Base-by-base conservation (phyloP, 2,888 invertebrate species). In the Drosophila ustulata region DNA sequence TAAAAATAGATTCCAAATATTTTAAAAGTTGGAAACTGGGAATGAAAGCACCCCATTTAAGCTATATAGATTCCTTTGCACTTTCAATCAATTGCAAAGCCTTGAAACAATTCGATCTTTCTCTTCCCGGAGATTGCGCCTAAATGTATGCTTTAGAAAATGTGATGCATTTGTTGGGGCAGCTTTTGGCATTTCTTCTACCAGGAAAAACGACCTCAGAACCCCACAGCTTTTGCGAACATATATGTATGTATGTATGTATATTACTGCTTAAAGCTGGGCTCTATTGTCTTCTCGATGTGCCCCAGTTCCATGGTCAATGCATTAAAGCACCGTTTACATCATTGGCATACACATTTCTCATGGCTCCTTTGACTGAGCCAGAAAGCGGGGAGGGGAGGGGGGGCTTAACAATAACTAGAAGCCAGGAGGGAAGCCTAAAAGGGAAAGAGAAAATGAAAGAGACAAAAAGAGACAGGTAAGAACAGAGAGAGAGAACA, bases 271-370 rank as follows among this genome's bases (percentile, higher is more conserved):
- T 74, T 75, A 55, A 75, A 78, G 75, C 59, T n/a, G 6, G 61
- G 45, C 32, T 57, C 18, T 30, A 55, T 47, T 62, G 59, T 75
- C 37, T 34, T 9, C n/a, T 50, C 11, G 46, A 53, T 50, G 80
- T 82, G 81, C 53, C 82, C 81, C 76, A 87, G 79, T 87, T 82
- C 82, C 72, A 67, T 32, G 55, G 49, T 26, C 47, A 26, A 41
- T 47, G 56, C 66, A 56, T 82, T 75, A 81, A 87, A 82, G 70
- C 37, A 11, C 45, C 66, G 46, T 69, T 47, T 28, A 68, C 53
- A 58, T 63, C 63, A 58, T 66, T 53, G 67, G 67, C 74, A 61
- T 59, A 55, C 67, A 67, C 68, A 73, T 67, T 73, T 45, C 78
- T 52, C 75, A 43, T 61, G 59, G 61, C 70, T 78, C 75, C 75